Base-by-base conservation (phyloP, 2,888 invertebrate species). In the Tetanocera ferruginea region DNA sequence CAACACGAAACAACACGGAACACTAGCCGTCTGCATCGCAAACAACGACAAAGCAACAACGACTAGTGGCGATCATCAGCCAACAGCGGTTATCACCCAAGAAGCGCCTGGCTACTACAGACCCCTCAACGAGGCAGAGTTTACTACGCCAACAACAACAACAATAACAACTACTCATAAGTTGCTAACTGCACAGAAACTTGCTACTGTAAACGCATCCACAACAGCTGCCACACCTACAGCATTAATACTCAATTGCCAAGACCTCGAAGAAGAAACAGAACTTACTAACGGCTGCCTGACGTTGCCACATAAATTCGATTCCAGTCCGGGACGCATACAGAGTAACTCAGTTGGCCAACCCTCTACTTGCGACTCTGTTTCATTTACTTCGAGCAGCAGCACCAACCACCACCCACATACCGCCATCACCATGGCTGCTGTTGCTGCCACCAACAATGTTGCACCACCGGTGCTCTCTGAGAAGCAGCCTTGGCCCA, bases 401-500 rank as follows among this genome's bases (percentile, higher is more conserved):
- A 43, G 31, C 57, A 57, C 17, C 28, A 57, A 71, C 74, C 80
- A 52, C 75, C n/a, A 57, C 17, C 43, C 72, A 72, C 78, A 25
- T 64, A n/a, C 74, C 51, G 62, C 79, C 76, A 79, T 64, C 70
- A 73, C 72, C 70, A 87, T 88, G 83, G 87, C 86, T 37, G 57
- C 75, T 9, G 67, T 67, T 25, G 4, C 75, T 43, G 28, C 80
- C 51, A 76, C 55, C 62, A 67, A 34, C 25, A 75, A 55, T 25
- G 25, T 28, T 11, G 82, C 83, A 28, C 80, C 83, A 60, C 75
- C 83, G 17, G 79, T 83, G 78, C 89, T 86, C 84, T 86, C 87
- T 80, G 90, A 91, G 85, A 90, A 89, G 84, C 89, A 92, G 90
- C 91, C 93, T 89, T 98, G 98, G 98, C 94, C 97, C 82, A 97